These are phyloP conservation scores for Parnassius mnemosyne DNA, from an alignment of 2,888 invertebrate species.

Conservation along the genomic window DNA sequence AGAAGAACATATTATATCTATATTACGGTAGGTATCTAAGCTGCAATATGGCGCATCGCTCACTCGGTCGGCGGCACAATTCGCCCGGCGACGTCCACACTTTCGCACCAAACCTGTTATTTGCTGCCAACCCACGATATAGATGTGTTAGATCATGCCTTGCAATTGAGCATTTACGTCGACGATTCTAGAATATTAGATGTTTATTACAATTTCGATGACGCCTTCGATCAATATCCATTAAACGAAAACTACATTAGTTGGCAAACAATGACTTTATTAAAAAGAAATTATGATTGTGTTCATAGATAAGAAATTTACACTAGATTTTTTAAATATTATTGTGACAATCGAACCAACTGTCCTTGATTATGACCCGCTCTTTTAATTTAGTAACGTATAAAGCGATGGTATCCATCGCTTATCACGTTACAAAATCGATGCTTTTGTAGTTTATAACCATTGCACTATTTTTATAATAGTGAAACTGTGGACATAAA, in stretches of 20 bases:
- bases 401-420: too few species aligned
- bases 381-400: too few species aligned
- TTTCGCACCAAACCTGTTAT: slow-evolving; percentile 55
- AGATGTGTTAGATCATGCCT: slow-evolving; percentile 21
- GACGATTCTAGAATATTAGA: slow-evolving; percentile 23
- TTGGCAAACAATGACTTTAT: background rate
- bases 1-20: background rate
- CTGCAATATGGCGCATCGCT: slow-evolving; percentile 10
- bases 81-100: slow-evolving; percentile 46
- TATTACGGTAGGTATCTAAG: slow-evolving; percentile 1
- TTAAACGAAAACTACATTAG: background rate
- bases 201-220: slow-evolving; percentile 13
- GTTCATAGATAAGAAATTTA: too few species aligned
- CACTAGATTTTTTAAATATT: too few species aligned
- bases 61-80: slow-evolving; percentile 12
- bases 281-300: too few species aligned
- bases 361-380: too few species aligned
- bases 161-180: slow-evolving; percentile 23
- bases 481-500: too few species aligned
- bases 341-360: too few species aligned
- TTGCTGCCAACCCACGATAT: slow-evolving; percentile 32
- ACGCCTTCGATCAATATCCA: slow-evolving; percentile 1
- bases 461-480: too few species aligned
- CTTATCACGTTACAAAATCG: too few species aligned
- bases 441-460: too few species aligned